These are phyloP conservation scores for Idris sp. DNA, from an alignment of 1,140 invertebrate species.

Conservation along the genomic window DNA sequence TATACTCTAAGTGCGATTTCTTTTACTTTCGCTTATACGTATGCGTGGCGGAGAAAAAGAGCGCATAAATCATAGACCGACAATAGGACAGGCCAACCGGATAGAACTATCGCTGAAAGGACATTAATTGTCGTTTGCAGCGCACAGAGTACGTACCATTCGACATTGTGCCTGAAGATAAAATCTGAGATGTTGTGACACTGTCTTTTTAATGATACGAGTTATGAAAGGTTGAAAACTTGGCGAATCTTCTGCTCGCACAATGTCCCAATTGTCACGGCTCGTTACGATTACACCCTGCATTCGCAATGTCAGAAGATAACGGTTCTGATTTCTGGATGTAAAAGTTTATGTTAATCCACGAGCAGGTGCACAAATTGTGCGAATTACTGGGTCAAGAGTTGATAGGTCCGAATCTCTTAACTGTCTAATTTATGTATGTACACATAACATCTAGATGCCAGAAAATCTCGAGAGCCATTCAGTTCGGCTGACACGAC, in stretches of 20 bases:
- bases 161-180: constrained; percentile 25
- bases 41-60: constrained; percentile 37
- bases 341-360: too few relatives aligned
- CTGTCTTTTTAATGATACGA: constrained; percentile 32
- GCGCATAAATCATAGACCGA: constrained; percentile 54
- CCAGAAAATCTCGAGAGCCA: constrained; percentile 52
- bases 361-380: constrained; percentile 36
- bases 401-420: constrained; percentile 47
- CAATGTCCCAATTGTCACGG: constrained; percentile 61
- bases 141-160: constrained; percentile 36
- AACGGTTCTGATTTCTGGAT: constrained; percentile 57
- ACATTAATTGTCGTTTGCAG: constrained; percentile 46
- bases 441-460: constrained; percentile 52
- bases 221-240: constrained; percentile 27
- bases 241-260: too few relatives aligned
- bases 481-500: constrained; percentile 53
- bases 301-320: constrained; percentile 46
- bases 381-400: constrained; percentile 53
- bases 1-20: constrained; percentile 11
- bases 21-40: constrained; percentile 47
- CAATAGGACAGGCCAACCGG: constrained; percentile 51
- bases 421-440: constrained; percentile 55
- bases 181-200: constrained; percentile 30
- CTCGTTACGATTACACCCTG: constrained; percentile 68
- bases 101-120: constrained; percentile 51